A percentile compares a stretch with the other conserved stretches of the same genome.
These are phyloP conservation scores for Spialia ferax DNA, from an alignment of 2,888 invertebrate species.

Conservation along the genomic window DNA sequence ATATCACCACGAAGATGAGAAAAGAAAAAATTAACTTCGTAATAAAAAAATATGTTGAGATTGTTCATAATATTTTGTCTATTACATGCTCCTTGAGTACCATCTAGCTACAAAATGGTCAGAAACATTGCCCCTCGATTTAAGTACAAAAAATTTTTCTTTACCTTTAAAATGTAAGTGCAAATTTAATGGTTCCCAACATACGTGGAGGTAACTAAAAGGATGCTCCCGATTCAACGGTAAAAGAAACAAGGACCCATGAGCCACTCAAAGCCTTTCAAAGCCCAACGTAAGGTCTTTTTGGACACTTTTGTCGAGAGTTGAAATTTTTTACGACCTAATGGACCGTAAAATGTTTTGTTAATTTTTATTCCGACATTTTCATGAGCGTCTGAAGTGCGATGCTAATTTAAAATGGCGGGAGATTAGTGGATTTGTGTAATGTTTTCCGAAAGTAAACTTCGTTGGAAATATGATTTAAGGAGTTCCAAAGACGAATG, in stretches of 20 bases:
- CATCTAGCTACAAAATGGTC: neutral
- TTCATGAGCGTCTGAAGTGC: neutral
- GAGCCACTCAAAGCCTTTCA: constrained; percentile 37
- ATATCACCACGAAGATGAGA: too few relatives aligned
- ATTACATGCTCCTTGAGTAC: too few relatives aligned
- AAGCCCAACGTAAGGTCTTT: constrained; percentile 28
- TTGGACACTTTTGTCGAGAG: constrained; percentile 28
- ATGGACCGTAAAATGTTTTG: constrained; percentile 26
- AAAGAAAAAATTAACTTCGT: too few relatives aligned
- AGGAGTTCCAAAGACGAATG: neutral
- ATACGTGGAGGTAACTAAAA: constrained; percentile 23
- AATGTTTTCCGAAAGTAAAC: neutral
- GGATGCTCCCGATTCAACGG: constrained; percentile 33
- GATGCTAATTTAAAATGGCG: constrained; percentile 6
- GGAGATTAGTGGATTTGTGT: neutral
- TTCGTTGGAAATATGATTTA: neutral
- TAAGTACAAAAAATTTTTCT: neutral
- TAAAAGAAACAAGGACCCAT: constrained; percentile 36
- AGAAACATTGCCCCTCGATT: neutral
- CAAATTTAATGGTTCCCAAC: constrained; percentile 14
- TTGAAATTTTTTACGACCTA: constrained; percentile 37
- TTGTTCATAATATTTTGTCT: too few relatives aligned
- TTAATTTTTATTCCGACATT: constrained; percentile 21
- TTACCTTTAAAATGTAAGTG: constrained; percentile 14
- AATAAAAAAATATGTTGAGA: too few relatives aligned